Evolutionary conservation across 2,797 vertebrate species (phyloP).

Genomic region (Gastrophryne carolinensis): DNA sequence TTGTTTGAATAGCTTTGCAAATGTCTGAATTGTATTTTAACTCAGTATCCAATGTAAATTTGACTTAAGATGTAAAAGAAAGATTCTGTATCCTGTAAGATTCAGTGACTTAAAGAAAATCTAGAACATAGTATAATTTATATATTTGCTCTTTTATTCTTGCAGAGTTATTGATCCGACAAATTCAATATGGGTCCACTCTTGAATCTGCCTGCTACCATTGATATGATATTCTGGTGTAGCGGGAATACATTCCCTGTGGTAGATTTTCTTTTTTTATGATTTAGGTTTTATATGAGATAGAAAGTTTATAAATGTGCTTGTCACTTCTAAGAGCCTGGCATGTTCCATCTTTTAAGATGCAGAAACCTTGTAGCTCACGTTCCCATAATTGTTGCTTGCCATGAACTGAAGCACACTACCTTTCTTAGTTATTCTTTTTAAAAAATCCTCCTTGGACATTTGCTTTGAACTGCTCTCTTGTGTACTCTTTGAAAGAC

Average conservation of each 20-base stretch:
- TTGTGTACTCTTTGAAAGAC: neutral
- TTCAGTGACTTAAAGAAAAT: neutral
- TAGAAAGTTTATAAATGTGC: neutral
- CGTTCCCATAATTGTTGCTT: neutral
- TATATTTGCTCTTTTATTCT: neutral
- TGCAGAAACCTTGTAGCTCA: neutral
- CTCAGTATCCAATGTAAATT: neutral
- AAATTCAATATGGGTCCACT: neutral
- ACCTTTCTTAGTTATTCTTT: too few species aligned
- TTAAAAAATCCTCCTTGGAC: neutral
- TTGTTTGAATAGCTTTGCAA: neutral
- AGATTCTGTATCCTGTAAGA: neutral
- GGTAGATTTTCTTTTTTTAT: neutral
- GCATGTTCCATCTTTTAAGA: neutral
- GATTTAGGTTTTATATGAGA: neutral
- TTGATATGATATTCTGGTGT: neutral
- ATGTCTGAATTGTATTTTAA: neutral
- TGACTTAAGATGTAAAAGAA: constrained; percentile 8
- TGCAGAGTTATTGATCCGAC: neutral
- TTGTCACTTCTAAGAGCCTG: neutral
- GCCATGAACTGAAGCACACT: too few species aligned
- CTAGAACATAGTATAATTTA: neutral
- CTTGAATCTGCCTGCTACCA: neutral
- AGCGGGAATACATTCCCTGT: neutral
- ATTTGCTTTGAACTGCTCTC: neutral